phyloP scores from a whole-genome alignment of 1,140 invertebrate genomes.

The Helicorthomorpha holstii region DNA sequence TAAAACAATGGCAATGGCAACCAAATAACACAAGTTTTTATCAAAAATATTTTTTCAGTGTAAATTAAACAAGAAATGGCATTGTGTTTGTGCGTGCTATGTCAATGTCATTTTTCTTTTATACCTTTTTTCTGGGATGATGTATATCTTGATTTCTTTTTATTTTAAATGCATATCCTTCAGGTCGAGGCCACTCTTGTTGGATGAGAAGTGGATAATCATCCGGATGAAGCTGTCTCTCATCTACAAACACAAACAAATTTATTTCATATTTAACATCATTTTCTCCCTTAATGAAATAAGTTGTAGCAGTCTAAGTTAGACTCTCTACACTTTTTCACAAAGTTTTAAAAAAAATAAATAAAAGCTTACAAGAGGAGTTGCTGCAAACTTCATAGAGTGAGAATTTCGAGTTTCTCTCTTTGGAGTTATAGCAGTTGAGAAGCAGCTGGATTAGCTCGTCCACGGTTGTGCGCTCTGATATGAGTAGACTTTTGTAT shows the following conservation, averaged over 20 bases:
- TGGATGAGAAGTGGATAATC: constrained; percentile 69
- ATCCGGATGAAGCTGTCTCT: constrained; percentile 67
- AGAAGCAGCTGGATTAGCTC: constrained; percentile 69
- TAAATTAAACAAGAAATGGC: too few species aligned
- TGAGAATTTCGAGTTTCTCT: constrained; percentile 66
- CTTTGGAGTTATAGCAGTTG: constrained; percentile 64
- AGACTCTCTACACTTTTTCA: too few species aligned
- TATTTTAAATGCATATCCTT: constrained; percentile 21
- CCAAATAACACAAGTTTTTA: not conserved
- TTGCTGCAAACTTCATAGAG: constrained; percentile 52
- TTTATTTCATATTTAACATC: constrained; percentile 5
- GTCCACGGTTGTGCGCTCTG: constrained; percentile 72
- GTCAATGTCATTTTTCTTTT: too few species aligned
- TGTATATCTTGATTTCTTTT: constrained; percentile 15
- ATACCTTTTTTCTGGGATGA: not conserved
- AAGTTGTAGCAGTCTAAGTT: too few species aligned
- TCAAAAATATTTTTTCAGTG: too few species aligned
- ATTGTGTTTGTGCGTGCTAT: too few species aligned
- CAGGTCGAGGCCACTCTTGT: constrained; percentile 42
- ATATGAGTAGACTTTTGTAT: constrained; percentile 79
- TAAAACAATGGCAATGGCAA: not conserved
- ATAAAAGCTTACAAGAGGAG: constrained; percentile 15
- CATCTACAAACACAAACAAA: constrained; percentile 26
- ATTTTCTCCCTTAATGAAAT: not conserved
- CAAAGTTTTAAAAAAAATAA: too few species aligned